Conservation (phyloP, 2,888 invertebrate species). For the Drosophila kambysellisi region DNA sequence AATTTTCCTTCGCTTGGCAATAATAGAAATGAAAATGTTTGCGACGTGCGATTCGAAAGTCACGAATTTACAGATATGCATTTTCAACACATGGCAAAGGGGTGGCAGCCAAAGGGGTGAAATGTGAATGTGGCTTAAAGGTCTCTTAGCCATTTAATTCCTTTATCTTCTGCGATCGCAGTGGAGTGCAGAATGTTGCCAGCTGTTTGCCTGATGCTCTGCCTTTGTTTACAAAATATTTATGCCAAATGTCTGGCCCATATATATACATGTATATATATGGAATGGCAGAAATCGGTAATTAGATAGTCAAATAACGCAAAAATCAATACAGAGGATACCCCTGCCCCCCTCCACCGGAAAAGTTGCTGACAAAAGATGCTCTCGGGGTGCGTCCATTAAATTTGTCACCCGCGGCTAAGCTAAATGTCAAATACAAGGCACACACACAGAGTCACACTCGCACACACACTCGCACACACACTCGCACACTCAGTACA, state of each 20-base stretch:
- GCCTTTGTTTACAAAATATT: constrained; percentile 74
- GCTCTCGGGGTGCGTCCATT: constrained; percentile 70
- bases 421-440: constrained; percentile 83
- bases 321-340: constrained; percentile 46
- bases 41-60: constrained; percentile 51
- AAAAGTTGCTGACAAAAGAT: constrained; percentile 60
- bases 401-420: constrained; percentile 84
- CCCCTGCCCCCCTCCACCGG: neutral
- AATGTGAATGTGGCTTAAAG: constrained; percentile 11
- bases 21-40: constrained; percentile 13
- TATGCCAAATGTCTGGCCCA: constrained; percentile 75
- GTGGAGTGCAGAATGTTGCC: constrained; percentile 50
- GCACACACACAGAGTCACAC: constrained; percentile 36
- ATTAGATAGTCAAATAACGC: constrained; percentile 76
- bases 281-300: constrained; percentile 40
- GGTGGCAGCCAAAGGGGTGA: constrained; percentile 42
- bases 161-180: constrained; percentile 45
- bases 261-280: constrained; percentile 24
- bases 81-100: constrained; percentile 62
- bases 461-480: constrained; percentile 23
- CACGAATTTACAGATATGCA: constrained; percentile 59
- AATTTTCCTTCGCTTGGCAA: constrained; percentile 4
- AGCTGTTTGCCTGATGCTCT: constrained; percentile 42
- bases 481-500: constrained; percentile 54
- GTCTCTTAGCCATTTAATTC: constrained; percentile 45